Evolutionary conservation across 2,888 invertebrate species (phyloP), one percentile per base, ranked within the genome.

Genomic region (Meteorus cinctellus): DNA sequence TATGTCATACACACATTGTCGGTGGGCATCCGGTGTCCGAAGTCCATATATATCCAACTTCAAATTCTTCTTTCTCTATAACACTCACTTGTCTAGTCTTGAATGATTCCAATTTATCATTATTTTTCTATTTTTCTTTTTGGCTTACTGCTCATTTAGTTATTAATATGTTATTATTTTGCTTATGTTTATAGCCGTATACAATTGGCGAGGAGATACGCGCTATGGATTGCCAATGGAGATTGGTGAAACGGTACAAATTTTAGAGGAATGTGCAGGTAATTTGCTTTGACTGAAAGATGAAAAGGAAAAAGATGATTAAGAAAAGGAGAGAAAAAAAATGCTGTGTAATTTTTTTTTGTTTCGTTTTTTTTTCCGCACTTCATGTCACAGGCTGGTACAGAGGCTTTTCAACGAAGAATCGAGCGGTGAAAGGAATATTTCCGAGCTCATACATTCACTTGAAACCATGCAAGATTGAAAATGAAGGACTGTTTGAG

Each of bases 161-260:
- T 67, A 41, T 76, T 19, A 41, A 72, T 63, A 19, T 31, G 14
- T 27, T 51, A n/a, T 8, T 71, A 27, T 69, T 76, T 66, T 78
- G 81, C 73, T 81, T 79, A 74, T 60, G 78, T 76, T 93, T 93
- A 76, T 92, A 97, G 97, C 96, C 85, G 95, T 97, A 78, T 96
- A 96, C 91, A 97, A 97, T 89, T 97, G 96, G 95, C 93, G 94
- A 88, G 95, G 96, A 81, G 95, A 96, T 90, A 94, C 94, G 36
- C 93, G 94, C 71, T 95, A 94, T 83, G 96, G 96, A 48, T 90
- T 97, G 79, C 93, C 96, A 4, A 90, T 98, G 83, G 96, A 97
- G 90, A 96, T 98, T 83, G 98, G 98, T 76, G 98, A 98, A 89
- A 95, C 96, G 5, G 95, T 98, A 3, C 97, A 97, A 89, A 96